Evolutionary conservation across 2,888 invertebrate species (phyloP).

Genomic region (Bhutanitis thaidina): DNA sequence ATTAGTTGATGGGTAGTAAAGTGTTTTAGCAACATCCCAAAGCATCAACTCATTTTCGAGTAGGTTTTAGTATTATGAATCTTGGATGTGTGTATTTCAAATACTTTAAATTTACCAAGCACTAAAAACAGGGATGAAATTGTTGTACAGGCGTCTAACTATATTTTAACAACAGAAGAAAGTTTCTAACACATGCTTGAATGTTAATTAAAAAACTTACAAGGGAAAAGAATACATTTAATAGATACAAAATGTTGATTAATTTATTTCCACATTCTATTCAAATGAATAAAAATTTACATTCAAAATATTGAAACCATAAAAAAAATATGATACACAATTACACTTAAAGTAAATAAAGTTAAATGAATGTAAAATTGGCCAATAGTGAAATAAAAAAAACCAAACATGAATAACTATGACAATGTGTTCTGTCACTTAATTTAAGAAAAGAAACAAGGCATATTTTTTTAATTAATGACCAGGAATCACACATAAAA

Average conservation of each 20-base stretch:
- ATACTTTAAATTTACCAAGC: too few species aligned
- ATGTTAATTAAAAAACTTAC: too few species aligned
- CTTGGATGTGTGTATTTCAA: too few species aligned
- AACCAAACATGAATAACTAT: not conserved
- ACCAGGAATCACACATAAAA: conserved; percentile 32
- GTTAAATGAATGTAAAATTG: conserved; percentile 9
- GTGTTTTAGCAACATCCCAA: too few species aligned
- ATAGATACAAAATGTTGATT: conserved; percentile 58
- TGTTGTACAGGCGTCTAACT: too few species aligned
- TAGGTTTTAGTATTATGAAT: too few species aligned
- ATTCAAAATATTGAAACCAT: conserved; percentile 51
- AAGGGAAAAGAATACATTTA: conserved; percentile 35
- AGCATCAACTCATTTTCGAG: too few species aligned
- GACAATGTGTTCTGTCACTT: too few species aligned
- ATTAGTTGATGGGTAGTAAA: too few species aligned
- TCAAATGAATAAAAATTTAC: conserved; percentile 58
- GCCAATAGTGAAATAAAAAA: not conserved
- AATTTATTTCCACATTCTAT: conserved; percentile 63
- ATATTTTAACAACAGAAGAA: too few species aligned
- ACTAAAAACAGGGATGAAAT: too few species aligned
- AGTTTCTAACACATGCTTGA: too few species aligned
- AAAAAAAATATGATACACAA: conserved; percentile 56
- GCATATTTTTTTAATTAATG: conserved; percentile 4
- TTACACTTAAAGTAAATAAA: conserved; percentile 45
- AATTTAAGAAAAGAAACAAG: not conserved